Percentiles rank a stretch among this genome's conserved stretches.
Conservation (phyloP, 2,888 invertebrate genomes). For the Standfussiana lucernea region DNA sequence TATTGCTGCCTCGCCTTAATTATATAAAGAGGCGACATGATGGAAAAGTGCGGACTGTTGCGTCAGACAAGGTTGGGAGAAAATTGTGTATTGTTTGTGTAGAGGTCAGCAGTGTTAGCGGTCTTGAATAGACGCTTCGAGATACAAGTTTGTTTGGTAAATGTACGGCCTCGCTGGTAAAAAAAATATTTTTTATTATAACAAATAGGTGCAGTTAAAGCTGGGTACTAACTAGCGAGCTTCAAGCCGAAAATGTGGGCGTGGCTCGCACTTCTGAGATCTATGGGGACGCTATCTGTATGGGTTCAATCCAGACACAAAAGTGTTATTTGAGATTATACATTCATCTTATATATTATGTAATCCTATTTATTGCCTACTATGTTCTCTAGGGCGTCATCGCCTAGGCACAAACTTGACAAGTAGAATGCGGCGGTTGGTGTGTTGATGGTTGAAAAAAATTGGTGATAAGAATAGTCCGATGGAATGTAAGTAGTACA, state of each 20-base stretch:
- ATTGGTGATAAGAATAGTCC: not conserved
- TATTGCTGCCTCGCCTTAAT: not conserved
- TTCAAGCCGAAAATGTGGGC: not conserved
- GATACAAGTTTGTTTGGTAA: not conserved
- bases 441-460: not conserved
- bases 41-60: slow-evolving; percentile 41
- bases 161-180: not conserved
- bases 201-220: not conserved
- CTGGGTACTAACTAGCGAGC: not conserved
- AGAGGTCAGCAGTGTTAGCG: slow-evolving; percentile 32
- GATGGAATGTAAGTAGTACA: not conserved
- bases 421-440: not conserved
- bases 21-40: slow-evolving; percentile 34
- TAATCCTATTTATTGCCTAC: not conserved
- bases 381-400: not conserved
- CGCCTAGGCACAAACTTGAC: not conserved
- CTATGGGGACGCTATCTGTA: accelerated
- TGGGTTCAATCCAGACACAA: too few species aligned
- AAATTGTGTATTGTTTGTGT: slow-evolving; percentile 42
- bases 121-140: slow-evolving; percentile 21
- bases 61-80: slow-evolving; percentile 62
- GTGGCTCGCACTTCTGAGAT: not conserved
- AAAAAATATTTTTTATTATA: not conserved
- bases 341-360: not conserved
- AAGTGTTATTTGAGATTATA: not conserved